Evolutionary conservation across 2,888 invertebrate species (phyloP).

Genomic region (Calephelis perditalis): DNA sequence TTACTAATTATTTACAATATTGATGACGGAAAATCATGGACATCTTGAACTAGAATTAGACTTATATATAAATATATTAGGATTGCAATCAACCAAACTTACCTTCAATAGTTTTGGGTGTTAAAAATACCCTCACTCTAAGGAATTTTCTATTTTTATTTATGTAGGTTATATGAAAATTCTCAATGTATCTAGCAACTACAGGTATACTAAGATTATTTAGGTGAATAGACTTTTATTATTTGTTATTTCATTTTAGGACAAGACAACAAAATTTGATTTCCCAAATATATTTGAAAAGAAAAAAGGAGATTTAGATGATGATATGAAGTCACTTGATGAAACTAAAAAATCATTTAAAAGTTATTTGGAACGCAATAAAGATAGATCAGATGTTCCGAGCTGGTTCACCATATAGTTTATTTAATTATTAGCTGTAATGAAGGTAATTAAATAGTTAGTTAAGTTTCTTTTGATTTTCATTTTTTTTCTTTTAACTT

Average conservation of each 20-base stretch:
- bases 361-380: conserved; percentile 80
- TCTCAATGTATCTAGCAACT: no score
- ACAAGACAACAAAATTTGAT: conserved; percentile 82
- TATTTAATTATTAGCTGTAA: conserved; percentile 1
- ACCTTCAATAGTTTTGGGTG: no score
- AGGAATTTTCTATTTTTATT: not conserved
- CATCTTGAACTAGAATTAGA: no score
- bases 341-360: conserved; percentile 80
- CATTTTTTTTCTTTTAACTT: not conserved
- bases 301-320: conserved; percentile 72
- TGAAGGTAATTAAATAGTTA: conserved; percentile 1
- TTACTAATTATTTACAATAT: no score
- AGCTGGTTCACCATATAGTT: conserved; percentile 86
- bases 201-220: not conserved
- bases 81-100: no score
- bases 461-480: not conserved
- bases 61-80: no score
- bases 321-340: conserved; percentile 78
- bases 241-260: conserved; percentile 67
- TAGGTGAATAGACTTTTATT: not conserved
- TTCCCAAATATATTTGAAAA: conserved; percentile 86
- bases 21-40: no score
- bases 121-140: not conserved
- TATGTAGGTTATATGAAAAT: no score
- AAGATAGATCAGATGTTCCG: conserved; percentile 83